Conservation (phyloP, 2,797 vertebrate species). For the Gadopsis bispinosus region DNA sequence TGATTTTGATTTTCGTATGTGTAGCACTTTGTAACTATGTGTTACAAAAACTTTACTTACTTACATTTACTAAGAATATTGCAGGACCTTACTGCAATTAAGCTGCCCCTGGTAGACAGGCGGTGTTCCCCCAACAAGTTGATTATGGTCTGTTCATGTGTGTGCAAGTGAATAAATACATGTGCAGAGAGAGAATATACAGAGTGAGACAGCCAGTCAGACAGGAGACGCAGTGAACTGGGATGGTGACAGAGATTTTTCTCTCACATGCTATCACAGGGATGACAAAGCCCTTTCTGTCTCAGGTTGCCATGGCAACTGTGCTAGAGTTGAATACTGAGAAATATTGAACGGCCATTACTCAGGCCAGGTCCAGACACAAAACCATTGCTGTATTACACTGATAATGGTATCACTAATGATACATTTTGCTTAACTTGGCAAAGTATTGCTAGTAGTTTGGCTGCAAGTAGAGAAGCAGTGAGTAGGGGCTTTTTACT, state of each 20-base stretch:
- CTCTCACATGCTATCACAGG: slow-evolving; percentile 41
- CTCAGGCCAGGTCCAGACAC: too few species aligned
- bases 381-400: too few species aligned
- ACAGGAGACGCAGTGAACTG: slow-evolving; percentile 25
- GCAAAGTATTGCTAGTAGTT: too few species aligned
- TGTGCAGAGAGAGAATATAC: neutral
- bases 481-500: too few species aligned
- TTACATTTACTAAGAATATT: neutral
- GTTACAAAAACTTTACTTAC: too few species aligned
- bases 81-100: neutral
- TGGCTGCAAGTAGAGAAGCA: too few species aligned
- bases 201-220: neutral
- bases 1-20: too few species aligned
- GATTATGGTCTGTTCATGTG: slow-evolving; percentile 1
- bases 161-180: neutral
- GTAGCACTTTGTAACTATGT: too few species aligned
- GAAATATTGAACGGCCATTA: slow-evolving; percentile 1
- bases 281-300: slow-evolving; percentile 38
- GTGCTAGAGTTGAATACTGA: slow-evolving; percentile 54
- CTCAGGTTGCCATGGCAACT: slow-evolving; percentile 68
- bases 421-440: too few species aligned
- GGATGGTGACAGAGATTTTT: slow-evolving; percentile 34
- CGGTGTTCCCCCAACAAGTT: neutral
- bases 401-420: too few species aligned
- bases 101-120: neutral